phyloP scores from a whole-genome alignment of 2,888 invertebrate genomes.

The Carcina quercana region DNA sequence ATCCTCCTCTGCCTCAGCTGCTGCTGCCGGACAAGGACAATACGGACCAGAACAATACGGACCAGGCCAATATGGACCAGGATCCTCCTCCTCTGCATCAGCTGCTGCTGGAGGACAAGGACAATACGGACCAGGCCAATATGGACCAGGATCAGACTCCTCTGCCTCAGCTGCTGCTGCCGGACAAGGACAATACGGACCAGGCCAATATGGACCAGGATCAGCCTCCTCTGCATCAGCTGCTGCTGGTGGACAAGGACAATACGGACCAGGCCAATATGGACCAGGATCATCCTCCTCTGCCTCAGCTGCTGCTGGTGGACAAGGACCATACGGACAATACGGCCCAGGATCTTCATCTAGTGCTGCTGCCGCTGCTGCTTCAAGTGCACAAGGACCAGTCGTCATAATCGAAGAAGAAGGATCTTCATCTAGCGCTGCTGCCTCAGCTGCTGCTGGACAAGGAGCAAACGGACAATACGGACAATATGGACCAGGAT shows the following conservation, averaged over 20 bases:
- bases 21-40: background rate
- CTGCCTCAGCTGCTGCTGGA: constrained; percentile 1
- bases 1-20: background rate
- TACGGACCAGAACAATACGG: too few species aligned
- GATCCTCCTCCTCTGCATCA: background rate
- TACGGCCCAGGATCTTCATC: background rate
- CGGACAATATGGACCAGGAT: constrained; percentile 1
- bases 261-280: background rate
- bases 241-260: constrained; percentile 1
- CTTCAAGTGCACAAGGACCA: background rate
- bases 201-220: background rate
- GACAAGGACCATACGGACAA: background rate
- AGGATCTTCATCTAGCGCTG: background rate
- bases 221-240: background rate
- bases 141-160: background rate
- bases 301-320: background rate
- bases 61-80: background rate
- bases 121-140: constrained; percentile 1
- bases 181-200: background rate
- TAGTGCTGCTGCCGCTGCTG: constrained; percentile 1
- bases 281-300: background rate
- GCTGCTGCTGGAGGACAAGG: constrained; percentile 7
- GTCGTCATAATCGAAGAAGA: background rate
- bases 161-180: constrained; percentile 1
- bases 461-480: background rate